These are phyloP conservation scores for Megaleporinus macrocephalus DNA, from an alignment of 2,113 vertebrate species.

Conservation along the genomic window DNA sequence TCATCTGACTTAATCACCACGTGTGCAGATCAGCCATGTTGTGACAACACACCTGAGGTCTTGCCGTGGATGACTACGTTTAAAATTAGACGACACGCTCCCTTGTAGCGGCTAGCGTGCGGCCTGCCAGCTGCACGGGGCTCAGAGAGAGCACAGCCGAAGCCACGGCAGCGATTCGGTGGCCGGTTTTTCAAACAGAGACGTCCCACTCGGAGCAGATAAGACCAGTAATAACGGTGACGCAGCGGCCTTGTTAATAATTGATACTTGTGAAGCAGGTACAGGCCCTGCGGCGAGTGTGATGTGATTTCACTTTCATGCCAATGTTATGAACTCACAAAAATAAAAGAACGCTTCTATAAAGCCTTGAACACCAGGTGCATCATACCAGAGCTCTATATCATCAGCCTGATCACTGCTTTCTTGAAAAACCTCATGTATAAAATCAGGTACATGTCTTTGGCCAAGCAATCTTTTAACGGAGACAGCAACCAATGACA, in stretches of 20 bases:
- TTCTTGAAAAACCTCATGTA: no score
- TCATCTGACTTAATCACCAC: constrained; percentile 43
- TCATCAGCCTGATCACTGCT: no score
- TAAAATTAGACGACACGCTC: constrained; percentile 17
- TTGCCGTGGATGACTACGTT: constrained; percentile 1
- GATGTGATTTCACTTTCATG: constrained; percentile 43
- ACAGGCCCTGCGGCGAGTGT: neutral
- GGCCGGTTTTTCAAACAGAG: neutral
- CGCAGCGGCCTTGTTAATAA: constrained; percentile 18
- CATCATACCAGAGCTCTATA: no score
- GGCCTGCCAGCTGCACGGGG: neutral
- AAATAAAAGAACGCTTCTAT: no score
- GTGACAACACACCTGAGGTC: constrained; percentile 28
- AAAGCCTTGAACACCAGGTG: no score
- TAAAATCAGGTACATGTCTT: no score
- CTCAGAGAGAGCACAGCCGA: neutral
- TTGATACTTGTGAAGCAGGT: neutral
- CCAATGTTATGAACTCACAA: constrained; percentile 12
- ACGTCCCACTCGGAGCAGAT: neutral
- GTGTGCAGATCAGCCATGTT: constrained; percentile 39
- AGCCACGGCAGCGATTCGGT: neutral
- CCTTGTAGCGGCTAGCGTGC: neutral
- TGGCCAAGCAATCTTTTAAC: no score
- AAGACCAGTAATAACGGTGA: constrained; percentile 17
- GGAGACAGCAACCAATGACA: no score